A percentile compares a stretch with the other conserved stretches of the same genome.
Evolutionary conservation across 2,797 vertebrate species (phyloP).

Genomic region (Enteromius unitaeniatus): DNA sequence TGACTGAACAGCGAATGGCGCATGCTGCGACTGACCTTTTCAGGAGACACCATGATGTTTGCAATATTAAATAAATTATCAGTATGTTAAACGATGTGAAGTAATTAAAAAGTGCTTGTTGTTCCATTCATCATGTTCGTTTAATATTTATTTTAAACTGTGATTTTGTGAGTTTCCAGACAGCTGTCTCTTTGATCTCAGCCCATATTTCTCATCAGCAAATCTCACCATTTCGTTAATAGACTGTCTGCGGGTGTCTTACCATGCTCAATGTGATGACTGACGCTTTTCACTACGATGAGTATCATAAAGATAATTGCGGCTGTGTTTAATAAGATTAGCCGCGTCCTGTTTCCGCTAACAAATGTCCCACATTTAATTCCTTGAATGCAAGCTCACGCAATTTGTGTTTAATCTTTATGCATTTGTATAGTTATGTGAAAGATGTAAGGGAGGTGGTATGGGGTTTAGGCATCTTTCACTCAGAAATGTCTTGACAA

Average conservation of each 20-base stretch:
- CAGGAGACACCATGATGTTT: constrained; percentile 37
- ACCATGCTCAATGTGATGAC: constrained; percentile 19
- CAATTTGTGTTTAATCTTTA: constrained; percentile 30
- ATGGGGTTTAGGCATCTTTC: neutral
- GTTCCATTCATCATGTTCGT: constrained; percentile 18
- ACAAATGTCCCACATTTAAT: constrained; percentile 45
- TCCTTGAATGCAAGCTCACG: constrained; percentile 15
- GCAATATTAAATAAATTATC: constrained; percentile 27
- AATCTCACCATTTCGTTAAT: constrained; percentile 38
- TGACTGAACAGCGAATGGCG: constrained; percentile 29
- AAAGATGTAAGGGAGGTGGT: neutral
- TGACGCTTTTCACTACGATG: constrained; percentile 42
- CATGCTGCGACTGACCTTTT: constrained; percentile 59
- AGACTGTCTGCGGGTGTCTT: constrained; percentile 19
- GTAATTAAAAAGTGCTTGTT: constrained; percentile 39
- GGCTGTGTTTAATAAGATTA: constrained; percentile 45
- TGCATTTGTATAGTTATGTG: constrained; percentile 10
- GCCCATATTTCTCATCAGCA: constrained; percentile 39
- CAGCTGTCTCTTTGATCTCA: constrained; percentile 32
- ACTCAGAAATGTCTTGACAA: constrained; percentile 34
- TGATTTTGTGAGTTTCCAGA: neutral
- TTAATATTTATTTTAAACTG: constrained; percentile 8
- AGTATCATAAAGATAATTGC: constrained; percentile 52
- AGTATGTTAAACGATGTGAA: neutral
- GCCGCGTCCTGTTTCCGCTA: constrained; percentile 34